Conservation (phyloP, 2,113 vertebrate genomes). For the Pomatostomus ruficeps region DNA sequence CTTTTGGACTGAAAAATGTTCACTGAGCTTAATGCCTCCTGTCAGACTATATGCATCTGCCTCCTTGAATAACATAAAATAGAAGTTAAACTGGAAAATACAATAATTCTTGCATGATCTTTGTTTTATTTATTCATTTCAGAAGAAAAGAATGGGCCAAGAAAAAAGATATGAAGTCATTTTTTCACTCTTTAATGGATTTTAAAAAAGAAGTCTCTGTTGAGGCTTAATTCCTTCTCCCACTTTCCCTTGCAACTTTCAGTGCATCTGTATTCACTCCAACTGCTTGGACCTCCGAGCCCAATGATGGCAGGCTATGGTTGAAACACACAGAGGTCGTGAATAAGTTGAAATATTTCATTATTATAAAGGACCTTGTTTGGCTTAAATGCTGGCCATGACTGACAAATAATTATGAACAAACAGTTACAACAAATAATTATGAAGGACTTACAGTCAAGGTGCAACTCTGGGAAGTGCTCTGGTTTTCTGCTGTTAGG, state of each 20-base stretch:
- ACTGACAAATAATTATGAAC: neutral
- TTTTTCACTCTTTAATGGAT: neutral
- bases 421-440: neutral
- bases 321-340: neutral
- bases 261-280: neutral
- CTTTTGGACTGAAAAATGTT: conserved; percentile 35
- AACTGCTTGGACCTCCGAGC: neutral
- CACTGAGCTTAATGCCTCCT: conserved; percentile 39
- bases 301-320: neutral
- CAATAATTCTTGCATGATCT: neutral
- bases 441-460: neutral
- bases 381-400: neutral
- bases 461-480: neutral
- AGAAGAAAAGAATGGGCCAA: neutral
- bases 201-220: neutral
- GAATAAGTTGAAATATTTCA: neutral
- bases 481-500: neutral
- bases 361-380: neutral
- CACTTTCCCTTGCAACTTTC: neutral
- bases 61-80: neutral
- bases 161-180: neutral
- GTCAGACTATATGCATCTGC: conserved; percentile 33
- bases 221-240: neutral
- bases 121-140: conserved; percentile 21
- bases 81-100: conserved; percentile 34